phyloP scores from a whole-genome alignment of 2,797 vertebrate genomes.

The Aulostomus chinensis region DNA sequence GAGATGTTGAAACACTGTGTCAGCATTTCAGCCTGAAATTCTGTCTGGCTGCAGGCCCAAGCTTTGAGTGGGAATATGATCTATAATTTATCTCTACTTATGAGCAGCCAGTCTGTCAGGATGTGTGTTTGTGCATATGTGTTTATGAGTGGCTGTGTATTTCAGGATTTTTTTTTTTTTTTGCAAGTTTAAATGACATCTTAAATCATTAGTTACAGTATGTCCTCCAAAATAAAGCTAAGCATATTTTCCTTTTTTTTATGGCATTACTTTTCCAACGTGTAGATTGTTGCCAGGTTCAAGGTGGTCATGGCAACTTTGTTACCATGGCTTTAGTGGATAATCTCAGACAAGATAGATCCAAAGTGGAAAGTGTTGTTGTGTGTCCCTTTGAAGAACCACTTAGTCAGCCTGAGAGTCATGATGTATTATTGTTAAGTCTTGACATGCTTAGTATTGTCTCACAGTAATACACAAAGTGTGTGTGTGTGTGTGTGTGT shows the following conservation, averaged over 20 bases:
- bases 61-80: conserved; percentile 61
- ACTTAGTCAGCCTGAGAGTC: conserved; percentile 7
- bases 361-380: conserved; percentile 28
- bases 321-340: conserved; percentile 68
- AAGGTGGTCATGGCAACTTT: conserved; percentile 72
- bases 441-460: conserved; percentile 12
- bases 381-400: conserved; percentile 11
- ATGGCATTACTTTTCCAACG: conserved; percentile 19
- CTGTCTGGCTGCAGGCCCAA: conserved; percentile 46
- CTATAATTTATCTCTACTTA: conserved; percentile 70
- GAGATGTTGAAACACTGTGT: conserved; percentile 42
- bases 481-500: background rate
- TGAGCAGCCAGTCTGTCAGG: conserved; percentile 49
- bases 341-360: conserved; percentile 37
- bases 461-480: background rate
- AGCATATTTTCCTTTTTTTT: background rate
- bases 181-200: background rate
- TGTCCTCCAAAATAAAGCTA: too few relatives aligned
- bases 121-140: conserved; percentile 40
- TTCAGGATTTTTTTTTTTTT: background rate
- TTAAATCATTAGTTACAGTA: background rate
- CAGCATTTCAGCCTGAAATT: conserved; percentile 59
- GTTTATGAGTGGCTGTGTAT: background rate
- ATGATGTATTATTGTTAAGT: conserved; percentile 8
- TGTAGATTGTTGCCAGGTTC: conserved; percentile 44